Evolutionary conservation across 2,888 invertebrate genomes (phyloP), one percentile per base, ranked within the genome.

Genomic region (Sesia apiformis): DNA sequence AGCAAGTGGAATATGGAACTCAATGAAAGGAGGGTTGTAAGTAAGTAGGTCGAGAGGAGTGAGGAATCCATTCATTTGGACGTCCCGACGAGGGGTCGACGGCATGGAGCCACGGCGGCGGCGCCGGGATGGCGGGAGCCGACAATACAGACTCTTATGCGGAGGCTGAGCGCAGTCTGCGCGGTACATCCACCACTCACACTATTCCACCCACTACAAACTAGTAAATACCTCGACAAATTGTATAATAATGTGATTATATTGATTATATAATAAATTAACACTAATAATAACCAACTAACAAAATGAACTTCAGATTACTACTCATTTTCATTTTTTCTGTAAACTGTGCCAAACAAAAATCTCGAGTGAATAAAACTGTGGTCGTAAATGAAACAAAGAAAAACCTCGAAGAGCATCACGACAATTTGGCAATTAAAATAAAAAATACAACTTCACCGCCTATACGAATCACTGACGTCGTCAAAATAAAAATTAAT

Each of bases 351-450:
- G 56, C 42, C 42, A 56, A 54, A 51, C 51, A 40, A 23, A 53
- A 54, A 5, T 51, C 23, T 4, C 38, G 43, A n/a, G 8, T 53
- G 3, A 54, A 46, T 38, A 52, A 58, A 23, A 50, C 57, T 3
- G 41, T 51, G 1, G 49, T 51, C 1, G 63, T 70, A n/a, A 74
- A 69, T n/a, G 69, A 68, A 49, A 78, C 83, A 38, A 77, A 76
- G 61, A 84, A 82, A 56, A 75, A 68, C 38, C 60, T 79, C 6
- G 78, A 79, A 58, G 75, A 78, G 59, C 76, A 77, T 51, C 80
- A 84, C 56, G 69, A 69, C 52, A 61, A 69, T 38, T 58, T 81
- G 3, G 63, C 71, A 38, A 68, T 71, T 43, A 62, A 66, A 40
- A 74, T 66, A 49, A 78, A 72, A 58, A 76, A 72, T 58, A 67